Evolutionary conservation across 2,113 vertebrate species (phyloP), one percentile per base, ranked within the genome.

Genomic region (Gopherus flavomarginatus): DNA sequence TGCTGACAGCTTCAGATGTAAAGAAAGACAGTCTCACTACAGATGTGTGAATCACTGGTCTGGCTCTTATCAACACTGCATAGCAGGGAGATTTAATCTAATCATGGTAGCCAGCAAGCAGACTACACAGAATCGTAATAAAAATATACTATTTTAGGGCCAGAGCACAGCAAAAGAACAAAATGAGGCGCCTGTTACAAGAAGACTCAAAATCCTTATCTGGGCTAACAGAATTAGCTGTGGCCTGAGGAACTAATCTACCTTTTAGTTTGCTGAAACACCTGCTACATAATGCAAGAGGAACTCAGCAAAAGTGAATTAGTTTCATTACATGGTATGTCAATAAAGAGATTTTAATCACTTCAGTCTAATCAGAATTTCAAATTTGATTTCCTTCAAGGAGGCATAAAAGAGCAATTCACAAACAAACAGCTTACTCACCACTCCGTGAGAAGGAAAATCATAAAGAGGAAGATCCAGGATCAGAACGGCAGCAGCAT

Each of bases 171-270:
- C 29, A 27, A 62, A 90, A 21, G 3, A 81, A 87, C 16, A 53
- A 31, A 91, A 24, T n/a, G 56, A 93, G 81, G 50, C 62, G 90
- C 42, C 19, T 78, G 35, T 44, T n/a, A 87, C 50, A 92, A 91
- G 83, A 83, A 65, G 49, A 81, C 53, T 78, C 17, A 86, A 92
- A 94, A 85, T 22, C 69, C 14, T 62, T 80, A 19, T 80, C 78
- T 53, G 78, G 81, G 42, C 38, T 95, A 92, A 44, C 44, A 78
- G 85, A 53, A 86, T 94, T 93, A 91, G 94, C 12, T 69, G 82
- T 90, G 35, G 79, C 80, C 77, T 77, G 24, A 85, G 54, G 49
- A 84, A 54, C 31, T 85, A 83, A 27, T 81, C 54, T 52, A 82
- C 75, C 62, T 84, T 59, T 85, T 83, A 56, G 22, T 81, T 81